These are phyloP conservation scores for Julus scandinavius DNA, from an alignment of 2,888 invertebrate species.

Conservation along the genomic window DNA sequence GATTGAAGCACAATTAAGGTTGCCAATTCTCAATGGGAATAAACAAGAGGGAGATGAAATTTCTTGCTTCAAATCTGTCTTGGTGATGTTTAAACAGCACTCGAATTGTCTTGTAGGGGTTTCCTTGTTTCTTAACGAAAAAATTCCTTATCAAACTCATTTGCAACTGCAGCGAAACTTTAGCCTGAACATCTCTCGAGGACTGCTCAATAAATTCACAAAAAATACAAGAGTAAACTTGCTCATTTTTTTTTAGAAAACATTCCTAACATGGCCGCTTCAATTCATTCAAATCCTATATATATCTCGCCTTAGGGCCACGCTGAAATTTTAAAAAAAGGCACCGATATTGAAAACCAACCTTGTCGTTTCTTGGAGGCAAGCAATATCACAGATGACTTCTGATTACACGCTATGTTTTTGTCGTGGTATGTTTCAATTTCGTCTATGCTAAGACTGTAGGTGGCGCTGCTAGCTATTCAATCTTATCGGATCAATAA, in stretches of 20 bases:
- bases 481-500: background rate
- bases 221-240: background rate
- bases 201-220: background rate
- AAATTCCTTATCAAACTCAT: slow-evolving; percentile 28
- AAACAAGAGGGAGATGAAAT: slow-evolving; percentile 39
- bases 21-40: slow-evolving; percentile 34
- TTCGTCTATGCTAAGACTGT: background rate
- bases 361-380: background rate
- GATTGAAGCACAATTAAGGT: slow-evolving; percentile 46
- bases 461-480: background rate
- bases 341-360: background rate
- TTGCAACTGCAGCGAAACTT: slow-evolving; percentile 20
- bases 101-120: slow-evolving; percentile 45
- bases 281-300: background rate
- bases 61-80: slow-evolving; percentile 40
- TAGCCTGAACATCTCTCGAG: slow-evolving; percentile 16
- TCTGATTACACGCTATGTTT: background rate
- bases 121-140: slow-evolving; percentile 5
- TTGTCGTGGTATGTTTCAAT: background rate
- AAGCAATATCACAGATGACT: background rate
- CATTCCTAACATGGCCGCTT: background rate
- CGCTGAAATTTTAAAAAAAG: background rate
- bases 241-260: slow-evolving; percentile 24
- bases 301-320: background rate
- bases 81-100: slow-evolving; percentile 46